Evolutionary conservation across 2,888 invertebrate genomes (phyloP).

Genomic region (Leptinotarsa tumamoca): DNA sequence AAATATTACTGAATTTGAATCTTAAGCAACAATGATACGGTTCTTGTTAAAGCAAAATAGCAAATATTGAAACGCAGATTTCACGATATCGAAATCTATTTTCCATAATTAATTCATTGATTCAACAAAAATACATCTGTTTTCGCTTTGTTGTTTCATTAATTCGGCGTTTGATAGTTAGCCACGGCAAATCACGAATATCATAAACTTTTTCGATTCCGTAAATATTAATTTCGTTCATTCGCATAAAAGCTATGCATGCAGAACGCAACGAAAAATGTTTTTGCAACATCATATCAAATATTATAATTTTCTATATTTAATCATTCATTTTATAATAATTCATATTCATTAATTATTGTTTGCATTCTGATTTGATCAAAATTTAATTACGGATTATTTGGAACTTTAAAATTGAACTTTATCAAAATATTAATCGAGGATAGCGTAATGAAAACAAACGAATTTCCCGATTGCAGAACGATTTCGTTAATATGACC

Average conservation of each 20-base stretch:
- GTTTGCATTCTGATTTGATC: slow-evolving; percentile 45
- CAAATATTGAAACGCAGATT: too few species aligned
- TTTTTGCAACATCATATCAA: slow-evolving; percentile 30
- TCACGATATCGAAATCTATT: too few species aligned
- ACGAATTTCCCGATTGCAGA: slow-evolving; percentile 30
- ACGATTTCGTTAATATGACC: neutral
- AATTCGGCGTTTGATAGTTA: neutral
- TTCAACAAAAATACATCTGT: too few species aligned
- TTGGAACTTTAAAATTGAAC: slow-evolving; percentile 41
- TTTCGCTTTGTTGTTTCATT: too few species aligned
- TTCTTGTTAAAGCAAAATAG: too few species aligned
- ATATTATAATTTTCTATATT: slow-evolving; percentile 41
- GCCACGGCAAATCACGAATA: neutral
- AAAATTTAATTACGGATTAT: slow-evolving; percentile 43
- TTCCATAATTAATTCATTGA: too few species aligned
- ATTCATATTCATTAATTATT: slow-evolving; percentile 43
- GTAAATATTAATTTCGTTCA: slow-evolving; percentile 4
- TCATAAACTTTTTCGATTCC: slow-evolving; percentile 16
- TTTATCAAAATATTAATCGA: slow-evolving; percentile 28
- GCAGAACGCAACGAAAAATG: neutral
- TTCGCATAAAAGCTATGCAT: slow-evolving; percentile 4
- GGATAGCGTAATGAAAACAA: slow-evolving; percentile 32
- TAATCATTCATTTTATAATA: slow-evolving; percentile 39
- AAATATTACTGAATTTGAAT: too few species aligned
- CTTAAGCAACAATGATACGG: too few species aligned